phyloP scores from a whole-genome alignment of 92 coral and sea anemone species.

The Metridium senile region DNA sequence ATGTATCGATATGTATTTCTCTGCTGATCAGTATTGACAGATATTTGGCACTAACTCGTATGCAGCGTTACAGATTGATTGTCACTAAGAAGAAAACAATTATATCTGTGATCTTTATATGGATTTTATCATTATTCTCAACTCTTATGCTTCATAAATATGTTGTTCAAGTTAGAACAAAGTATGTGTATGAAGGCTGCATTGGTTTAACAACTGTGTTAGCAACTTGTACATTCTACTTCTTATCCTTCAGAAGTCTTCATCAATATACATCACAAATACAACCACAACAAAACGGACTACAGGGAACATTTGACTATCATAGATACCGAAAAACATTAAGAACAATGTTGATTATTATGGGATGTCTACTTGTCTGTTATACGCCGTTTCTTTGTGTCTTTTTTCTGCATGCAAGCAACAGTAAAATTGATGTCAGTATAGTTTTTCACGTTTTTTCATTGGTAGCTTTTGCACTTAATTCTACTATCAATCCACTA shows the following conservation, averaged over 20 bases:
- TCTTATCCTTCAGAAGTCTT: not conserved
- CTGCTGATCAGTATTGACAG: not conserved
- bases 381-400: not conserved
- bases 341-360: not conserved
- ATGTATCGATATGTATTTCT: not conserved
- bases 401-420: not conserved
- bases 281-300: not conserved
- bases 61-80: not conserved
- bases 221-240: not conserved
- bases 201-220: not conserved
- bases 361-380: not conserved
- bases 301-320: not conserved
- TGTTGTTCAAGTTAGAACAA: not conserved
- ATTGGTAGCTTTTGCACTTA: not conserved
- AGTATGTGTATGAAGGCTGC: not conserved
- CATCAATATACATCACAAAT: not conserved
- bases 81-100: not conserved
- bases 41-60: not conserved
- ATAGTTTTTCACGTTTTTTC: not conserved
- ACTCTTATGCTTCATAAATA: too few relatives aligned
- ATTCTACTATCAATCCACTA: conserved; percentile 15
- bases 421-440: not conserved
- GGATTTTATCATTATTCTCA: not conserved
- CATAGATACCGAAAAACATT: not conserved
- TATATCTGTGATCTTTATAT: not conserved